Evolutionary conservation across 2,888 invertebrate genomes (phyloP), one percentile per base, ranked within the genome.

Genomic region (Ischnus inquisitorius): DNA sequence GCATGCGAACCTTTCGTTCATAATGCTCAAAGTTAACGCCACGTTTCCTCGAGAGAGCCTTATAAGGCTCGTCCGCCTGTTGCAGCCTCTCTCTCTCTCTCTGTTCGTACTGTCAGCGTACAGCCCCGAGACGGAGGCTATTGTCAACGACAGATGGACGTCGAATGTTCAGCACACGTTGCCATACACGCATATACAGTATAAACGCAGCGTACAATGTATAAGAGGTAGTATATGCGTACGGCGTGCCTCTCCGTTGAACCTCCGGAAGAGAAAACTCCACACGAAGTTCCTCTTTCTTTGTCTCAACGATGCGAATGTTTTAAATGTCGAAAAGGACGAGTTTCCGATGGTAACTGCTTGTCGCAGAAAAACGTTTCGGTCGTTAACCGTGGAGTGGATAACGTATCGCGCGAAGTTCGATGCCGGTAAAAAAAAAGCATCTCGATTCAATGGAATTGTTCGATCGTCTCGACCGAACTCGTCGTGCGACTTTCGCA

Each of bases 121-220:
- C 86, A 88, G 89, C 34, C 41, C 62, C 34, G 72, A 72, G 65
- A 69, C 67, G 19, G 60, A 72, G 69, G 88, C 88, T 89, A 92
- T 92, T 92, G 92, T 92, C 91, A 90, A 89, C 91, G 91, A 91
- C 92, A 92, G 90, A 92, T 92, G 92, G 91, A 92, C 91, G 88
- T 90, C 91, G 91, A 91, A 91, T 91, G 90, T 90, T 86, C 90
- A 89, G 89, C 90, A 90, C 90, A 91, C 91, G 91, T 90, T 89
- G 89, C 90, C 87, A 87, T 78, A 64, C 71, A 34, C n/a, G 76
- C 83, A 85, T 86, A 86, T 87, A 85, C 85, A 85, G 1, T 85
- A 83, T 86, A 84, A 82, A 79, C 83, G 88, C 84, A 76, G 84
- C 62, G 69, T 82, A 76, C 82, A 85, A 88, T 79, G 88, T 62